Evolutionary conservation across 2,113 vertebrate species (phyloP), one percentile per base, ranked within the genome.

Genomic region (Sander lucioperca): DNA sequence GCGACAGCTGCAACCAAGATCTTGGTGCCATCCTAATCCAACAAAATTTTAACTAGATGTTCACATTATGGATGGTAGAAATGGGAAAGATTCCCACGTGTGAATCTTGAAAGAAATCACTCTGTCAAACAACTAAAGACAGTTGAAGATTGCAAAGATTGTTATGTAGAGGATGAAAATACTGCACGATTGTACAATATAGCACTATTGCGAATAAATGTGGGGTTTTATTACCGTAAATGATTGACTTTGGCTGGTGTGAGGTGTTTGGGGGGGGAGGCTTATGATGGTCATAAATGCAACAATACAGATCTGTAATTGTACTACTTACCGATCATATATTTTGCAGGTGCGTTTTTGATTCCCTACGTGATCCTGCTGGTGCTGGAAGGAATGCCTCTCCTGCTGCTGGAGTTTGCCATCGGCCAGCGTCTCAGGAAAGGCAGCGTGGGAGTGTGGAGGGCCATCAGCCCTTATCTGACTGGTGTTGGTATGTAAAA

Each of bases 331-430:
- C 15, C 48, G 6, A 74, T 47, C 12, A 11, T 64, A 30, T 36
- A 47, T 65, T 58, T 82, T 82, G 21, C 80, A 99, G 98, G 98
- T 59, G 98, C 98, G 0, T 99, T 99, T 88, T 95, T 99, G 96
- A 97, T 99, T 63, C 98, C 98, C 0, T 99, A 98, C 90, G 86
- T 99, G 76, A 96, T 99, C 87, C 93, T 99, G 85, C 92, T 99
- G 59, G 94, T 98, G 1, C 80, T 99, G 77, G 98, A 99, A 86
- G 98, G 98, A 9, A 83, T 97, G 43, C 98, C 97, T 0, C 89
- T 99, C 71, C 94, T 99, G 69, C 74, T 97, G 72, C 87, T 99
- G 88, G 98, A 99, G 93, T 99, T 99, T 74, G 97, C 97, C 51
- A 96, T 99, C 0, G 97, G 97, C 9, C 98, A 99, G 84, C 94